These are phyloP conservation scores for Melipona quadrifasciata DNA, from an alignment of 1,140 invertebrate genomes.

Conservation along the genomic window DNA sequence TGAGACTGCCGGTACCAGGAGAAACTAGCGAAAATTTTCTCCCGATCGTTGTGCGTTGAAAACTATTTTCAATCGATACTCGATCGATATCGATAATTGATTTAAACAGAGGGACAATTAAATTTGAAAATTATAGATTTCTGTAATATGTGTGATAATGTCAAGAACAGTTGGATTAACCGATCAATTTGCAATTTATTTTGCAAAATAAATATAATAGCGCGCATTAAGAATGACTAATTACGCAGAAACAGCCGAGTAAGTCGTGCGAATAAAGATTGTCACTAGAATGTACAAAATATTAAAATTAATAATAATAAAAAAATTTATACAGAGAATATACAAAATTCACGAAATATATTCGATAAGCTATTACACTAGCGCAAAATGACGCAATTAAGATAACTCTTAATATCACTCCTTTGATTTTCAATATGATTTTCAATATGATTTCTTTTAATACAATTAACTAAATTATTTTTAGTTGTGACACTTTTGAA, in stretches of 20 bases:
- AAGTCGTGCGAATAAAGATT: neutral
- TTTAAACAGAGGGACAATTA: neutral
- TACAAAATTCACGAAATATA: too few species aligned
- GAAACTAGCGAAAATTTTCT: constrained; percentile 66
- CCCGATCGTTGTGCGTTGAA: constrained; percentile 45
- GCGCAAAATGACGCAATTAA: too few species aligned
- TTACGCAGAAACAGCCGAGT: neutral
- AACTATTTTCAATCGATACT: constrained; percentile 29
- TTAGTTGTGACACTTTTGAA: neutral
- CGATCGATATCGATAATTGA: neutral
- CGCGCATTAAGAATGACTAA: neutral
- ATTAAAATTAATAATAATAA: too few species aligned
- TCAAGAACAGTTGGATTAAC: neutral
- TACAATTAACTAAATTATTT: too few species aligned
- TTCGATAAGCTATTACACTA: too few species aligned
- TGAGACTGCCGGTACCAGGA: constrained; percentile 62
- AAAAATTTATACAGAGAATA: too few species aligned
- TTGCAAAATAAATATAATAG: neutral
- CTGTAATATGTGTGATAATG: neutral
- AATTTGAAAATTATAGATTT: neutral
- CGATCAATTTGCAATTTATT: neutral
- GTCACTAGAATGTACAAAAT: neutral
- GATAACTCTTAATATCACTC: too few species aligned
- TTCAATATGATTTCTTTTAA: too few species aligned
- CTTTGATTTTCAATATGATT: too few species aligned